Evolutionary conservation across 2,888 invertebrate species (phyloP).

Genomic region (Standfussiana lucernea): DNA sequence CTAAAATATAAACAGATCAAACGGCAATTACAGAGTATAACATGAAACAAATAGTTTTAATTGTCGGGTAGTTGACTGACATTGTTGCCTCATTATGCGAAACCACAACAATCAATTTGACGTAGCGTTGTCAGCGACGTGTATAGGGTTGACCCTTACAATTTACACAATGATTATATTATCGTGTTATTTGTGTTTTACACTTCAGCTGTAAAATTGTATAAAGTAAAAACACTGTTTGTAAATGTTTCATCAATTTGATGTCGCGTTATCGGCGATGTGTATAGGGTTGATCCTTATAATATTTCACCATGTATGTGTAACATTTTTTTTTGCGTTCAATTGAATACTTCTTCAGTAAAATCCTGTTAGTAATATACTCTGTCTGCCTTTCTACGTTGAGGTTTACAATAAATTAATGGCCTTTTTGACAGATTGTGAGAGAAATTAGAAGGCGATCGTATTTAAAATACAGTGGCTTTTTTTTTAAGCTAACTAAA

Average conservation of each 20-base stretch:
- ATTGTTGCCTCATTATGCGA: constrained; percentile 50
- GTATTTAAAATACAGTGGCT: no score
- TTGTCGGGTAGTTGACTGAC: constrained; percentile 34
- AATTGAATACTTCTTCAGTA: no score
- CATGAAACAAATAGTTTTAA: constrained; percentile 48
- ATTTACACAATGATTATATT: constrained; percentile 17
- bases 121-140: constrained; percentile 25
- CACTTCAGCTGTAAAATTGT: neutral
- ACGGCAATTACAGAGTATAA: constrained; percentile 12
- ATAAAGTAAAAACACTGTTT: no score
- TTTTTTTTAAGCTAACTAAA: no score
- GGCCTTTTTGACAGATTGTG: no score
- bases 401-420: no score
- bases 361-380: no score
- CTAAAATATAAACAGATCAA: constrained; percentile 30
- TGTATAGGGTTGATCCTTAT: neutral
- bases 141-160: constrained; percentile 12
- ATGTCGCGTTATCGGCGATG: neutral
- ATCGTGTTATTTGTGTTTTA: neutral
- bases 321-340: no score
- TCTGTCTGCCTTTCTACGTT: no score
- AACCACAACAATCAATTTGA: constrained; percentile 54
- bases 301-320: no score
- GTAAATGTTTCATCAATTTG: constrained; percentile 18
- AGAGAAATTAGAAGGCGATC: no score